Conservation (phyloP, 2,888 invertebrate genomes). For the Hermodice carunculata region DNA sequence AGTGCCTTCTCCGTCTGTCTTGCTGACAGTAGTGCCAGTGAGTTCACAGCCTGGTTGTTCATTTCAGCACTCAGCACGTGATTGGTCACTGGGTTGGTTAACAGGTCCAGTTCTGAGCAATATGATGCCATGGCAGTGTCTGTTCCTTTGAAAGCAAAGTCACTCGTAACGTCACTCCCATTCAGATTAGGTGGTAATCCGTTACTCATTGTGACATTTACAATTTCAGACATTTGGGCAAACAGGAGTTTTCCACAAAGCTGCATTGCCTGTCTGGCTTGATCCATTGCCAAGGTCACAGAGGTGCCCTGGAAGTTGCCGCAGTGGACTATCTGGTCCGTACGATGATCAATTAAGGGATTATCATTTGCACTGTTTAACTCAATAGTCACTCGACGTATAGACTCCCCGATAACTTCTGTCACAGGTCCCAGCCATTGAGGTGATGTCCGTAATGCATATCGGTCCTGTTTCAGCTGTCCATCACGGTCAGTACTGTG, state of each 20-base stretch:
- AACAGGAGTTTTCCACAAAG: slow-evolving; percentile 50
- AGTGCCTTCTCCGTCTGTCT: slow-evolving; percentile 30
- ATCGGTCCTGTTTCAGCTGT: slow-evolving; percentile 43
- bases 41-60: slow-evolving; percentile 53
- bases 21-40: slow-evolving; percentile 46
- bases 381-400: slow-evolving; percentile 30
- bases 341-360: slow-evolving; percentile 42
- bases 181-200: slow-evolving; percentile 49
- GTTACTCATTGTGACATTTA: slow-evolving; percentile 42
- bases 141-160: slow-evolving; percentile 51
- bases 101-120: slow-evolving; percentile 46
- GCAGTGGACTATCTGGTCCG: slow-evolving; percentile 36
- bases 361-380: slow-evolving; percentile 47
- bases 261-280: slow-evolving; percentile 45
- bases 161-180: slow-evolving; percentile 41
- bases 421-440: slow-evolving; percentile 45
- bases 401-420: slow-evolving; percentile 33
- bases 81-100: slow-evolving; percentile 46
- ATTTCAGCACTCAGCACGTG: slow-evolving; percentile 50
- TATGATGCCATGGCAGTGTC: slow-evolving; percentile 51
- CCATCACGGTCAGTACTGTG: slow-evolving; percentile 22
- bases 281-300: slow-evolving; percentile 46
- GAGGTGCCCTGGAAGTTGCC: slow-evolving; percentile 44
- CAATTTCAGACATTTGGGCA: slow-evolving; percentile 48
- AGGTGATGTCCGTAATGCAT: slow-evolving; percentile 40